Conservation (phyloP, 2,113 vertebrate genomes). For the Vicugna pacos region DNA sequence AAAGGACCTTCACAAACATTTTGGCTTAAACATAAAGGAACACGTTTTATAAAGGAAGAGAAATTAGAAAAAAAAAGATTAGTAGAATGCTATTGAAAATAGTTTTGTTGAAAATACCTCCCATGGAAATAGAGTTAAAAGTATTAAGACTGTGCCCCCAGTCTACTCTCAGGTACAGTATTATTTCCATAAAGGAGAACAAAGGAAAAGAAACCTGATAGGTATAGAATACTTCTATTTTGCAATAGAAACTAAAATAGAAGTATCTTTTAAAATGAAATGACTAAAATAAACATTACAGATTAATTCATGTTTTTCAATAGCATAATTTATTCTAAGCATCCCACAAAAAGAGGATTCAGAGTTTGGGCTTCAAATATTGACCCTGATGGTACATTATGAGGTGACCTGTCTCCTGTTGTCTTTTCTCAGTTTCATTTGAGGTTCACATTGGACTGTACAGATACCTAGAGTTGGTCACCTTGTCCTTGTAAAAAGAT, state of each 20-base stretch:
- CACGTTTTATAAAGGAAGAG: slow-evolving; percentile 51
- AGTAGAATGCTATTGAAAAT: slow-evolving; percentile 7
- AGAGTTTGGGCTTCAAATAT: not conserved
- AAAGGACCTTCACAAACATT: slow-evolving; percentile 72
- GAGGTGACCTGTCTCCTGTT: not conserved
- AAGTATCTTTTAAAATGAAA: slow-evolving; percentile 15
- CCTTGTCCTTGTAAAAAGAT: not conserved
- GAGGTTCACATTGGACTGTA: not conserved
- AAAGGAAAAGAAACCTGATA: not conserved
- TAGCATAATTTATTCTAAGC: not conserved
- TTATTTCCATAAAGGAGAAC: not conserved
- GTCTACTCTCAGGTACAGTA: not conserved
- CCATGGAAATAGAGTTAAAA: not conserved
- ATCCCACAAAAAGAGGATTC: not conserved
- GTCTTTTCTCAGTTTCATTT: not conserved
- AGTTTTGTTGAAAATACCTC: not conserved
- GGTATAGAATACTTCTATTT: not conserved
- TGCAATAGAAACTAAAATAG: not conserved
- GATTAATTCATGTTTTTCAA: not conserved
- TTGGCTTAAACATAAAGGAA: slow-evolving; percentile 59
- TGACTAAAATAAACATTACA: not conserved
- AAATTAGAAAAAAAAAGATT: slow-evolving; percentile 48
- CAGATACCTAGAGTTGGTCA: not conserved
- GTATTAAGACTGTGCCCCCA: not conserved
- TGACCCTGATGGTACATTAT: not conserved